Evolutionary conservation across 1,140 invertebrate species (phyloP).

Genomic region (Bombus waltoni): DNA sequence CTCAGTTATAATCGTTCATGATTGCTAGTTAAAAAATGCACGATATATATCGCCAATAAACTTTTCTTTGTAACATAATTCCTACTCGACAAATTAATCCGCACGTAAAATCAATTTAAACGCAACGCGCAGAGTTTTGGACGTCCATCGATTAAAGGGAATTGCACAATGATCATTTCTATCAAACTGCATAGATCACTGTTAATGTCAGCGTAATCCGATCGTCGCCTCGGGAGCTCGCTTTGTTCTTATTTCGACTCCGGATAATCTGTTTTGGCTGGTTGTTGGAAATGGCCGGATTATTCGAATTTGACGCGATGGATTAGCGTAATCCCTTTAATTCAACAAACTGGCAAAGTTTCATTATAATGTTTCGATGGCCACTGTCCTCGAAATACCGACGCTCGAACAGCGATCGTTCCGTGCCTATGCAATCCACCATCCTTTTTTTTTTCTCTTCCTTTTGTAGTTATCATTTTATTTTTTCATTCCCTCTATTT

Average conservation of each 20-base stretch:
- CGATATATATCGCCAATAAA: neutral
- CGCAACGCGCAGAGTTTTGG: neutral
- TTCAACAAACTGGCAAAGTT: slow-evolving; percentile 21
- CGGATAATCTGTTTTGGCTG: slow-evolving; percentile 16
- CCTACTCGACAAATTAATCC: neutral
- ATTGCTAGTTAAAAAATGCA: neutral
- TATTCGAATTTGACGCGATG: slow-evolving; percentile 28
- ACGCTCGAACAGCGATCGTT: neutral
- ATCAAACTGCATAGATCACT: neutral
- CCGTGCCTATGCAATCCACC: neutral
- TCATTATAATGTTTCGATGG: slow-evolving; percentile 7
- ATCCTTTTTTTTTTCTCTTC: neutral
- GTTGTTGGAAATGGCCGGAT: slow-evolving; percentile 4
- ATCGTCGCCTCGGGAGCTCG: neutral
- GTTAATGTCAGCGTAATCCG: neutral
- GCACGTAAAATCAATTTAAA: neutral
- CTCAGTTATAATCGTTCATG: neutral
- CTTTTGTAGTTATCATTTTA: neutral
- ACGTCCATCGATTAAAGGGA: no score
- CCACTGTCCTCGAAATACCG: neutral
- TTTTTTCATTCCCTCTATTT: neutral
- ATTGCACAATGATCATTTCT: neutral
- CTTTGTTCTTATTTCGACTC: slow-evolving; percentile 9
- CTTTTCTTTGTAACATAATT: neutral
- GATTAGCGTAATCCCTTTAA: slow-evolving; percentile 34